A percentile compares a stretch with the other conserved stretches of the same genome.
phyloP scores from a whole-genome alignment of 2,888 invertebrate genomes.

The Syrista parreyssii region DNA sequence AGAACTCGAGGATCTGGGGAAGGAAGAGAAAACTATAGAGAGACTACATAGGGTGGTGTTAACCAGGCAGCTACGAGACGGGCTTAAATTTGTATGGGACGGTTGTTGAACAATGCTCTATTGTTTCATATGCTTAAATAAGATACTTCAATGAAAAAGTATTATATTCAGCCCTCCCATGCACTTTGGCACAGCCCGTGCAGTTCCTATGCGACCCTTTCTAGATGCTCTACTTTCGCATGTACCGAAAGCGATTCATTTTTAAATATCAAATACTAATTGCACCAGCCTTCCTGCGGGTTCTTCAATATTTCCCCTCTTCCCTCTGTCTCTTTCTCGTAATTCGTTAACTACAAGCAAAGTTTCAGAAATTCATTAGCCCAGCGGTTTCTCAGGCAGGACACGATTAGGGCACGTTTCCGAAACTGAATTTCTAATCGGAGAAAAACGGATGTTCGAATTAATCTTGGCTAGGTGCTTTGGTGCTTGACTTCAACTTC shows the following conservation, averaged over 20 bases:
- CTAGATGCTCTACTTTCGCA: too few species aligned
- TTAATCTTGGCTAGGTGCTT: conserved; percentile 49
- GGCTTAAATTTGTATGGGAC: neutral
- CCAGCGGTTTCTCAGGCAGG: too few species aligned
- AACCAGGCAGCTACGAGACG: neutral
- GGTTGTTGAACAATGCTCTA: neutral
- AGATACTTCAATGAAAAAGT: conserved; percentile 2
- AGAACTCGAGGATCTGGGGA: too few species aligned
- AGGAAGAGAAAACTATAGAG: neutral
- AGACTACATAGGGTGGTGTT: neutral
- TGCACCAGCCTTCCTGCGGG: too few species aligned
- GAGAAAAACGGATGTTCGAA: conserved; percentile 55
- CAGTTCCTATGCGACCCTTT: too few species aligned
- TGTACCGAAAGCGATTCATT: too few species aligned
- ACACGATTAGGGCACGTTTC: too few species aligned
- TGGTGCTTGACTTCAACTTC: conserved; percentile 42
- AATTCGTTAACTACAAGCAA: too few species aligned
- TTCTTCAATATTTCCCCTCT: too few species aligned
- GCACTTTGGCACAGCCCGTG: neutral
- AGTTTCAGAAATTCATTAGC: too few species aligned
- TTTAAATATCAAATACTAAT: too few species aligned
- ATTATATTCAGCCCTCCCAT: neutral
- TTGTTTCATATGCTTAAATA: conserved; percentile 5
- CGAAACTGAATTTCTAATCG: conserved; percentile 39
- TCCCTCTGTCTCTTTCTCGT: too few species aligned